These are phyloP conservation scores for Lacerta viridis DNA, from an alignment of 2,797 vertebrate species.

Conservation along the genomic window DNA sequence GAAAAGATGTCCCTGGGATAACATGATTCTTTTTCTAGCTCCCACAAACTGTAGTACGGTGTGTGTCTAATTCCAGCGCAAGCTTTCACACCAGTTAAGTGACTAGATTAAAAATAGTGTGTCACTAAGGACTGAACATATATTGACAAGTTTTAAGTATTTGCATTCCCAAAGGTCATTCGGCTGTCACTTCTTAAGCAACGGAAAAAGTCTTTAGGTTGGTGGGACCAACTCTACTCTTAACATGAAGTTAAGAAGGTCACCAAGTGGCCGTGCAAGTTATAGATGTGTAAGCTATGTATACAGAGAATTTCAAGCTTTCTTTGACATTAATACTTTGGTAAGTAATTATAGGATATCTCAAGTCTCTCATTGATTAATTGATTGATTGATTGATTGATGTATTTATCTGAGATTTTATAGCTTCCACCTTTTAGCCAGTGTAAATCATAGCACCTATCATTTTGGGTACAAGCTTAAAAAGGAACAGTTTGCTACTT, in stretches of 20 bases:
- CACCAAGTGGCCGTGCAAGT: constrained; percentile 21
- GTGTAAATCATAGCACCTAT: background rate
- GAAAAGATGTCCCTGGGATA: constrained; percentile 6
- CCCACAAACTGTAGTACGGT: constrained; percentile 15
- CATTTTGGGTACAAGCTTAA: constrained; percentile 23
- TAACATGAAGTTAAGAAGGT: constrained; percentile 21
- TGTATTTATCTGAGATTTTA: constrained; percentile 20
- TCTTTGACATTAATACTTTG: constrained; percentile 42
- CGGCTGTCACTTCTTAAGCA: constrained; percentile 25
- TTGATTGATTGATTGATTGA: background rate
- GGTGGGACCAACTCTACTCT: constrained; percentile 25
- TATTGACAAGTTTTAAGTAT: constrained; percentile 41
- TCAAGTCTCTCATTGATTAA: background rate
- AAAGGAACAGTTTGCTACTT: background rate
- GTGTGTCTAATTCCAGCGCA: constrained; percentile 34
- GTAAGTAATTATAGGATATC: background rate
- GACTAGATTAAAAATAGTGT: constrained; percentile 24
- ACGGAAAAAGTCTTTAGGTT: background rate
- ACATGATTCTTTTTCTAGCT: constrained; percentile 5
- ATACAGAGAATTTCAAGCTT: constrained; percentile 37
- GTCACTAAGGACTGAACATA: constrained; percentile 40
- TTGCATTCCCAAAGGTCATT: constrained; percentile 45
- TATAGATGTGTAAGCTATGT: constrained; percentile 18
- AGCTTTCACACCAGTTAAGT: constrained; percentile 28
- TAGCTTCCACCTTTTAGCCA: constrained; percentile 1